Base-by-base conservation (phyloP, 1,140 invertebrate species). In the Atta colombica region DNA sequence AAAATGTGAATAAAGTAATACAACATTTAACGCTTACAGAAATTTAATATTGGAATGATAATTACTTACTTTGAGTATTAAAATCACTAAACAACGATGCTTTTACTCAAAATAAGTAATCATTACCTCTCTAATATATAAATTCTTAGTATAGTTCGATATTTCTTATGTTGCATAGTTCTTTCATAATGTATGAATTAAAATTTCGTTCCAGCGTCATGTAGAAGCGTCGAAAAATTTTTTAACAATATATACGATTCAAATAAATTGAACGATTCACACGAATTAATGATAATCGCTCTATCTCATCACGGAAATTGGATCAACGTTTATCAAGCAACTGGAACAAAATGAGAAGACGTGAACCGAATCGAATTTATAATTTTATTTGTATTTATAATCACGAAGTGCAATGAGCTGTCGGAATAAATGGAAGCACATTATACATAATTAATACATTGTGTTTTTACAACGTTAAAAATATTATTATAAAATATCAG, bases 291-390 rank as follows among this genome's bases (percentile, higher is more conserved):
- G 39, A 35, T 51, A 51, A 78, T 77, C 25, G 25, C 10, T 63
- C 16, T 3, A 2, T 77, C 45, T 51, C 14, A 8, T 63, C 5
- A 8, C 31, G 10, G 45, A 49, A 66, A 31, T 78, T 8, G 18
- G 18, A 39, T 16, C 55, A 5, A 45, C 7, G 5, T 61, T 60
- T 39, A 35, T 12, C 14, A 16, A 45, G 8, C n/a, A 18, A 61
- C 8, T 45, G 16, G 55, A 31, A 39, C 45, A 12, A 35, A 68
- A 25, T 35, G 12, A 68, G 6, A 53, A 66, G 45, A 68, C 16
- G 12, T 66, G 18, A 80, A 35, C 66, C n/a, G 65, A 80, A 68
- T 61, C 35, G n/a, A 58, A 78, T 49, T 14, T 31, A 25, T 25
- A 25, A 25, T 25, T 25, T 25, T 25, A 25, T 3, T 65, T 10